phyloP scores from a whole-genome alignment of 1,140 invertebrate species.

The Hyposmocoma kahamanoa region DNA sequence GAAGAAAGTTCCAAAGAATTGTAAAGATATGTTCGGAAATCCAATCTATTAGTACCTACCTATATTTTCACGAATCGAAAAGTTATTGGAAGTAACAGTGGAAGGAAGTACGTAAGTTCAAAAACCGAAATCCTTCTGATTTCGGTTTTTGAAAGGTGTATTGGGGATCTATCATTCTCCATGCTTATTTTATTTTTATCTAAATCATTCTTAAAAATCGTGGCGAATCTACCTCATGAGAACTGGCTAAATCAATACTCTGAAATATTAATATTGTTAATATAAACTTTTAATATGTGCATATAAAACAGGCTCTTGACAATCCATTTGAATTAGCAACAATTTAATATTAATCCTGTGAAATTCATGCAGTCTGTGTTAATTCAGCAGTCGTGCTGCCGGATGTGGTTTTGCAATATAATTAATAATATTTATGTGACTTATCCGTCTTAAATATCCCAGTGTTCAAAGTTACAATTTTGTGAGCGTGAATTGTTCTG shows the following conservation, averaged over 20 bases:
- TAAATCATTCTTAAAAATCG: not conserved
- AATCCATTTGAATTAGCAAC: not conserved
- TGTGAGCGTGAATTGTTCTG: slow-evolving; percentile 23
- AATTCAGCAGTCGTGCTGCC: slow-evolving; percentile 43
- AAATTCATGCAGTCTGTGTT: slow-evolving; percentile 53
- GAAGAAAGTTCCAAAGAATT: slow-evolving; percentile 57
- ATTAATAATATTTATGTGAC: slow-evolving; percentile 20
- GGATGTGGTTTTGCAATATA: slow-evolving; percentile 36
- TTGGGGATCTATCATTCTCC: slow-evolving; percentile 39
- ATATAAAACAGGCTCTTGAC: slow-evolving; percentile 1
- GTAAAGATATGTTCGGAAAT: slow-evolving; percentile 57
- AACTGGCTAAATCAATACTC: not conserved
- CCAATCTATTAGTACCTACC: slow-evolving; percentile 52
- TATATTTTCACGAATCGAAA: slow-evolving; percentile 69
- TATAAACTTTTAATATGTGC: slow-evolving; percentile 10
- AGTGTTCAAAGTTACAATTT: slow-evolving; percentile 21
- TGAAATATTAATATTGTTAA: slow-evolving; percentile 4
- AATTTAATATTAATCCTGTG: slow-evolving; percentile 22
- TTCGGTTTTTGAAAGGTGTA: slow-evolving; percentile 25
- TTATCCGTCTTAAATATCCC: slow-evolving; percentile 21
- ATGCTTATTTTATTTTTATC: slow-evolving; percentile 39
- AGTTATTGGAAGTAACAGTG: slow-evolving; percentile 36
- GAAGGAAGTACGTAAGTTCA: slow-evolving; percentile 28
- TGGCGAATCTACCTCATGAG: not conserved
- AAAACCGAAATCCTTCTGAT: slow-evolving; percentile 9